Conservation (phyloP, 2,113 vertebrate genomes). For the Hemicordylus capensis region DNA sequence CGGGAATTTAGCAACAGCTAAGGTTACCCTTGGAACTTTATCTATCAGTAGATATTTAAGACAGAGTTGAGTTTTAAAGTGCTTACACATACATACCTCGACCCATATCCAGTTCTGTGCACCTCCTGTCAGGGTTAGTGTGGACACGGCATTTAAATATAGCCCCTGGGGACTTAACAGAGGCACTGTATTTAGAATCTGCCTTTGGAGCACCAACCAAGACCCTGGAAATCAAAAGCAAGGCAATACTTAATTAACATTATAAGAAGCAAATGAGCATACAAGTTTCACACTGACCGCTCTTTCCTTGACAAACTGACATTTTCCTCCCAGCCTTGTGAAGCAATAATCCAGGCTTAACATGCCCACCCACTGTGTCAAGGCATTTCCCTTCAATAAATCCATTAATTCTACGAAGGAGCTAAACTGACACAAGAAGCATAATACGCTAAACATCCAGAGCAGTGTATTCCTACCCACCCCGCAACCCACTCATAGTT, state of each 20-base stretch:
- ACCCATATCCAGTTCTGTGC: conserved; percentile 96
- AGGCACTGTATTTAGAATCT: conserved; percentile 91
- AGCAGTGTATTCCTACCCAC: no score
- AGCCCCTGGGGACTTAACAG: conserved; percentile 90
- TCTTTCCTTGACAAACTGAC: neutral
- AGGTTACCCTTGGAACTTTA: no score
- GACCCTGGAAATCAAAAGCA: conserved; percentile 81
- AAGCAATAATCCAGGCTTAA: neutral
- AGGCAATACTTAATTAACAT: conserved; percentile 39
- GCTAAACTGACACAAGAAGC: neutral
- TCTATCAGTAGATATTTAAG: no score
- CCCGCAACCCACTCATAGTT: neutral
- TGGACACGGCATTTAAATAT: conserved; percentile 95
- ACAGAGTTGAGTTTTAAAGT: no score
- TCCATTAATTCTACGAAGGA: conserved; percentile 27
- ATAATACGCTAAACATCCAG: conserved; percentile 11
- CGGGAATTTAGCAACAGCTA: no score
- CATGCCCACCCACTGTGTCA: neutral
- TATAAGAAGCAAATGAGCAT: neutral
- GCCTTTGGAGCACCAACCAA: conserved; percentile 94
- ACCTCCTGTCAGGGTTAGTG: conserved; percentile 93
- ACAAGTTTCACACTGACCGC: neutral
- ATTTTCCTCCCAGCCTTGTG: conserved; percentile 1
- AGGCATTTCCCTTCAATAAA: conserved; percentile 29
- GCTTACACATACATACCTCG: conserved; percentile 82